Evolutionary conservation across 1,140 invertebrate species (phyloP), one percentile per base, ranked within the genome.

Genomic region (Forficula auricularia): DNA sequence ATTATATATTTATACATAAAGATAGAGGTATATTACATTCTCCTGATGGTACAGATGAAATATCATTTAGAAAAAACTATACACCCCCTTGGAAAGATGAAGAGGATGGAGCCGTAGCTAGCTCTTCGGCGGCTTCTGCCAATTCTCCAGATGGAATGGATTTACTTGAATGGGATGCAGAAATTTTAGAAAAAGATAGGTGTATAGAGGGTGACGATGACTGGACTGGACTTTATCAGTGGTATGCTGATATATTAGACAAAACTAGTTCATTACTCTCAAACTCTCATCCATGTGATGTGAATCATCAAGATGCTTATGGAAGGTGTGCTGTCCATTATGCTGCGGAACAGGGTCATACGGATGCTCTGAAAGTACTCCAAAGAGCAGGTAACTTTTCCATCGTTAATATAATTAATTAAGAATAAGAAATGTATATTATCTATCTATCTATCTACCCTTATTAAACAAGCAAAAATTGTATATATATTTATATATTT

Each of bases 101-200:
- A 6, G 22, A 27, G 10, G 22, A 27, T 27, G 22, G 10, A 27
- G 22, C 22, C 22, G 4, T 10, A 27, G 4, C 22, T 6, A 27
- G 22, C 10, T 6, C 22, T 6, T 4, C 22, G 4, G 22, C 4
- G 10, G 22, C 22, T 27, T 27, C 22, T 6, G 22, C 22, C 22
- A 72, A n/a, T n/a, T n/a, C 70, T 27, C 70, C 70, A 6, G 70
- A 72, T 43, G 70, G 67, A 12, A 72, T 72, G 70, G 70, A 72
- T 39, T 63, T 59, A 15, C 52, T 72, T 2, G 67, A 72, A 50
- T 72, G 70, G 70, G 69, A 71, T 39, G 60, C 64, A 43, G 70
- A 72, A 53, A 59, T 71, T 12, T 58, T 61, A 27, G 56, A 56
- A 15, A 43, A 44, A 39, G 57, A 51, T 13, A 52, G 57, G 18